Base-by-base conservation (phyloP, 2,888 invertebrate genomes). In the Eupithecia vulgata region DNA sequence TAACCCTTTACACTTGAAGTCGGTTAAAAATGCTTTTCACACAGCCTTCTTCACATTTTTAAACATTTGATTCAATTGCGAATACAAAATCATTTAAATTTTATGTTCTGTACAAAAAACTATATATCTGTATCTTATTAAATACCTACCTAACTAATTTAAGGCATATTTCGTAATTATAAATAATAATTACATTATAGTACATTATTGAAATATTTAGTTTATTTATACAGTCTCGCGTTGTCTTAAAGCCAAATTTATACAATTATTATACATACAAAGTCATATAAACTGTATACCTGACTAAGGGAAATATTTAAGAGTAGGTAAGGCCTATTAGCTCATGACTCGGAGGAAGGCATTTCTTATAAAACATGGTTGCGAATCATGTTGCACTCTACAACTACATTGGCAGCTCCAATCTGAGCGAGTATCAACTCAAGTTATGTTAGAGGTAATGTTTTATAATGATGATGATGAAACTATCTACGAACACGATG, bases 151-250 rank as follows among this genome's bases (percentile, higher is more conserved):
- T 66, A 68, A 66, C 80, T 87, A 83, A 80, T 71, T 85, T 93
- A 93, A 93, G 92, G 93, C 93, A 90, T 93, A 91, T 87, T 90
- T 77, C 81, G 85, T 89, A 87, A 88, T 89, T 89, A 93, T 92
- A 93, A 92, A 93, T 93, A 78, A 88, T 90, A 87, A 90, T 90
- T 91, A 91, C 90, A 91, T 82, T 88, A 87, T 89, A 87, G 87
- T 87, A 85, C 90, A 91, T 88, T 89, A 86, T 83, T 85, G 86
- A 82, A 80, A 82, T 85, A 81, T 89, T 87, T 92, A 90, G 25
- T 64, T 72, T 72, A 68, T 72, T 64, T 92, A 89, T 91, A 93
- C 93, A 93, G 93, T 93, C 93, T 93, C 91, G 90, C 89, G 84
- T 87, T 90, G 88, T 88, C 89, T 93, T 92, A 92, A 90, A 92